A percentile compares a stretch with the other conserved stretches of the same genome.
These are phyloP conservation scores for Nothura maculosa DNA, from an alignment of 2,797 vertebrate genomes.

Conservation along the genomic window DNA sequence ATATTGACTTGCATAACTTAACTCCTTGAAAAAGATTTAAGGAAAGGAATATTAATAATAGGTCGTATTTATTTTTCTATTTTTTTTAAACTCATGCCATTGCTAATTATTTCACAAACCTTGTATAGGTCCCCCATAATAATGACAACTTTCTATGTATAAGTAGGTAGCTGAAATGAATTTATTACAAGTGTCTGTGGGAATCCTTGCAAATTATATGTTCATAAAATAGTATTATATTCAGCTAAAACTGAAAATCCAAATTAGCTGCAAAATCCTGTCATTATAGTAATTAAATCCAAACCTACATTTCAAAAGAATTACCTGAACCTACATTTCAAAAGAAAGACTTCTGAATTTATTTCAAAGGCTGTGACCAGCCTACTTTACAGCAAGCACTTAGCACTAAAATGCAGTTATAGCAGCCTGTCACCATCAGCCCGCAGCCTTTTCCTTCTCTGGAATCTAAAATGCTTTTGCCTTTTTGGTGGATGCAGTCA, in stretches of 20 bases:
- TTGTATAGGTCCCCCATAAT: background rate
- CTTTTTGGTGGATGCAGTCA: background rate
- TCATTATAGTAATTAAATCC: conserved; percentile 37
- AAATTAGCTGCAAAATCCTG: conserved; percentile 40
- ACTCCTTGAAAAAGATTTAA: background rate
- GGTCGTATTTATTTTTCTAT: background rate
- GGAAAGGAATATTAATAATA: background rate
- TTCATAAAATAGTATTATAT: conserved; percentile 2
- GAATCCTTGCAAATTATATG: background rate
- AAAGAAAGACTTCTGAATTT: conserved; percentile 30
- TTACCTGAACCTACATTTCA: conserved; percentile 35
- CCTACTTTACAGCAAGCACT: conserved; percentile 2
- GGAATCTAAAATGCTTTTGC: background rate
- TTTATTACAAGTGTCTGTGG: background rate
- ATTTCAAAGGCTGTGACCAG: conserved; percentile 8
- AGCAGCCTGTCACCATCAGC: conserved; percentile 1
- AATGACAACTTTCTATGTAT: background rate
- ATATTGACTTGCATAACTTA: background rate
- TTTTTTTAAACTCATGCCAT: background rate
- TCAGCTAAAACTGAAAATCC: conserved; percentile 40
- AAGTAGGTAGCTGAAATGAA: background rate
- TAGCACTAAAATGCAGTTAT: background rate
- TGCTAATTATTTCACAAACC: background rate
- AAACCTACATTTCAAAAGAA: conserved; percentile 15
- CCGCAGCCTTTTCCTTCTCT: conserved; percentile 11